These are phyloP conservation scores for Dynastes hyllus DNA, from an alignment of 2,888 invertebrate genomes.

Conservation along the genomic window DNA sequence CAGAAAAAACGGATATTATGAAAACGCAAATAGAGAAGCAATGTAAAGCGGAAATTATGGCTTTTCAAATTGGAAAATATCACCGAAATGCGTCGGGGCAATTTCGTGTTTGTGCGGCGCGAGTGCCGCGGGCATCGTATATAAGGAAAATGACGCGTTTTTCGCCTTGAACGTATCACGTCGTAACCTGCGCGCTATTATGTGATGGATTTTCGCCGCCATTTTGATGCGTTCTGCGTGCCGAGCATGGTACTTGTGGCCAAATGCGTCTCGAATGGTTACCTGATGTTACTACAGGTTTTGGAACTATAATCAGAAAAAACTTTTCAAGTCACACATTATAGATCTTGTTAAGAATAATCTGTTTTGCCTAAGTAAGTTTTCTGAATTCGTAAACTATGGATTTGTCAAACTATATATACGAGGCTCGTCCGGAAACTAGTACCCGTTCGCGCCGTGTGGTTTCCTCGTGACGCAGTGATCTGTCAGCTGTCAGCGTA, in stretches of 20 bases:
- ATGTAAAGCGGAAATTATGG: constrained; percentile 49
- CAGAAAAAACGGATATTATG: constrained; percentile 45
- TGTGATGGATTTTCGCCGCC: constrained; percentile 18
- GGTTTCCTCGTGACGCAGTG: too few relatives aligned
- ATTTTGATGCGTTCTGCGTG: neutral
- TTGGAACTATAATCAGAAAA: too few relatives aligned
- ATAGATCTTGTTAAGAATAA: too few relatives aligned
- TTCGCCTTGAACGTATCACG: constrained; percentile 5
- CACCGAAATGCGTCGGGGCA: constrained; percentile 36
- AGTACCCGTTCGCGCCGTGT: too few relatives aligned
- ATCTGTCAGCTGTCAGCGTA: too few relatives aligned
- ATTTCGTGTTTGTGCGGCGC: constrained; percentile 27
- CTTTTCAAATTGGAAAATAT: constrained; percentile 46
- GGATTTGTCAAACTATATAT: too few relatives aligned
- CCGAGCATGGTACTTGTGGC: neutral
- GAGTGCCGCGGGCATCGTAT: neutral
- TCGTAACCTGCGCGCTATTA: constrained; percentile 9
- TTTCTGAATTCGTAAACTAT: too few relatives aligned
- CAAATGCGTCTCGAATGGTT: too few relatives aligned
- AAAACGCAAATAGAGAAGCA: constrained; percentile 35
- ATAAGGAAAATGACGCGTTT: constrained; percentile 21
- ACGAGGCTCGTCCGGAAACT: too few relatives aligned
- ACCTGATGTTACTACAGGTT: too few relatives aligned
- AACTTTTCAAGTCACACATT: too few relatives aligned
- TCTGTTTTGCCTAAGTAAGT: too few relatives aligned